Evolutionary conservation across 2,888 invertebrate species (phyloP).

Genomic region (Drosophila anceps): DNA sequence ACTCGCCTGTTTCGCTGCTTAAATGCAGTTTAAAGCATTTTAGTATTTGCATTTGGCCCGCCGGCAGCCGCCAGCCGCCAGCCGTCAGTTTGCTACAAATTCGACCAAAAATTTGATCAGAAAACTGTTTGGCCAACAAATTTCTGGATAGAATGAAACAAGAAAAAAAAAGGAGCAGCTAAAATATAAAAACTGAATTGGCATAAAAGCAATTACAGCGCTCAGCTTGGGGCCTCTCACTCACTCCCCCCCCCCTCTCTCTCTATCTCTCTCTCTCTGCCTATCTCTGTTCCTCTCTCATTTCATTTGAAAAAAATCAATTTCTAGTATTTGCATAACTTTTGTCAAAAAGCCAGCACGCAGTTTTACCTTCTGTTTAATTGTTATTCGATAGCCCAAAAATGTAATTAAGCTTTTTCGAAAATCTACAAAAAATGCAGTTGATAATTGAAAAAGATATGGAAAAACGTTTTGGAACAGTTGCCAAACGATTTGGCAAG

Average conservation of each 20-base stretch:
- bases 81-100: conserved; percentile 5
- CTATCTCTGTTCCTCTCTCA: not conserved
- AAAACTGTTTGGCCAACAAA: conserved; percentile 33
- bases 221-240: not conserved
- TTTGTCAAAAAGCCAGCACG: not conserved
- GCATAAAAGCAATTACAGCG: conserved; percentile 10
- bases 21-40: conserved; percentile 45
- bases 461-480: not conserved
- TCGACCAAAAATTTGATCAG: not conserved
- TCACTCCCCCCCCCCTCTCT: too few species aligned
- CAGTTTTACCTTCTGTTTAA: not conserved
- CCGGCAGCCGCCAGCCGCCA: not conserved
- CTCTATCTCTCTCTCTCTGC: not conserved
- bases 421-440: not conserved
- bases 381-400: not conserved
- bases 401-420: not conserved
- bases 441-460: not conserved
- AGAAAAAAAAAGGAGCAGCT: not conserved
- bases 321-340: conserved; percentile 9
- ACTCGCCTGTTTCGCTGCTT: conserved; percentile 44
- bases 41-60: conserved; percentile 5
- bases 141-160: not conserved
- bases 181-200: conserved; percentile 2
- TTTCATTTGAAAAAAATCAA: conserved; percentile 16
- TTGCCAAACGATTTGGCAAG: not conserved